Base-by-base conservation (phyloP, 2,888 invertebrate genomes). In the Druceiella hillmani region DNA sequence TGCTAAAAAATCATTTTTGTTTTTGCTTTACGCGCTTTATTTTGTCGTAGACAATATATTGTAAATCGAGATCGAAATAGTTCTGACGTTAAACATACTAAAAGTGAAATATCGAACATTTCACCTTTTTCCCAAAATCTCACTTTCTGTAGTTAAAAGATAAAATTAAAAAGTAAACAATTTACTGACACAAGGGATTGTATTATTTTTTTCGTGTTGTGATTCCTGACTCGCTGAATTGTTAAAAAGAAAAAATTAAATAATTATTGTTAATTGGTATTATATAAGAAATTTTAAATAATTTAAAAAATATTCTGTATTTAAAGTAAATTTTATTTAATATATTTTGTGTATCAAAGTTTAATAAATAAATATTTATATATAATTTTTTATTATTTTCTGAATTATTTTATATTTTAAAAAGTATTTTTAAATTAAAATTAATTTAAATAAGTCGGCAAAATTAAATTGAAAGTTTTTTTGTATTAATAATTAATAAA, bases 261-360 rank as follows among this genome's bases (percentile, higher is more conserved):
- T 58, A 53, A 57, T 64, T 49, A 63, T 63, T 64, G 57, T 56
- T 50, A 46, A 64, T 50, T 61, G 60, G 62, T 68, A 66, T 58
- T 57, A 64, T 57, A 45, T 57, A 54, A 57, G 58, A 65, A 60
- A 48, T 54, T 59, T 61, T 54, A 58, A 61, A 59, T 59, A 57
- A 17, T 30, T 40, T 55, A 53, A 54, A 60, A 59, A 56, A 56
- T 54, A 49, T 52, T 48, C 55, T 57, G 53, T 54, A 48, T 36
- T 35, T 52, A 55, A 66, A 66, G 60, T 59, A 66, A 52, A 62
- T 58, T 64, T 63, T 29, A 59, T 55, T 63, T 62, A 57, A 63
- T 60, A 64, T 76, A 74, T 73, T 74, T 76, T 76, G 70, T 71
- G 75, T 74, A 74, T 75, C 64, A 76, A 74, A 68, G 69, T 62